phyloP scores from a whole-genome alignment of 2,888 invertebrate species.

The Lissocephala sabroskyi region DNA sequence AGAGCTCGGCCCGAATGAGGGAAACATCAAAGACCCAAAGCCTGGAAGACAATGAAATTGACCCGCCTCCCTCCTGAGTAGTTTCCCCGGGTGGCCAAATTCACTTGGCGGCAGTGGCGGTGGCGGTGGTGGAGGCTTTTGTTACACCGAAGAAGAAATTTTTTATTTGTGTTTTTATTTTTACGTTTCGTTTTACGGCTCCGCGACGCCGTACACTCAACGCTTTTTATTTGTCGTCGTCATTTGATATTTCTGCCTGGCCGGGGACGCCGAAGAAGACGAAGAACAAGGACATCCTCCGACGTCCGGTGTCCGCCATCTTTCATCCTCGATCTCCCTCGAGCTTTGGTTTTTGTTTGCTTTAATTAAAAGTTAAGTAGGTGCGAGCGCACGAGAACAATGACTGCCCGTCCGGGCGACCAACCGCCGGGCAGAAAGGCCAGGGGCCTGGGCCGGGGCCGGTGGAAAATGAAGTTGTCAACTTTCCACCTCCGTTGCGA shows the following conservation, averaged over 20 bases:
- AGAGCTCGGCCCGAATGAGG: no score
- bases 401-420: slow-evolving; percentile 22
- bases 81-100: no score
- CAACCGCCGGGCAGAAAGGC: background rate
- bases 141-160: slow-evolving; percentile 51
- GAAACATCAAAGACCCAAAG: slow-evolving; percentile 52
- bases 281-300: no score
- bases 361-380: slow-evolving; percentile 64
- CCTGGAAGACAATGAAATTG: slow-evolving; percentile 49
- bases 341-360: slow-evolving; percentile 52
- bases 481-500: slow-evolving; percentile 37
- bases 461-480: slow-evolving; percentile 60
- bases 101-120: no score
- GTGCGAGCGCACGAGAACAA: slow-evolving; percentile 58
- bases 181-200: slow-evolving; percentile 60
- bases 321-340: background rate
- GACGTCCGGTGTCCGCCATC: no score
- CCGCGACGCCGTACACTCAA: slow-evolving; percentile 13
- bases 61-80: no score
- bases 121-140: no score
- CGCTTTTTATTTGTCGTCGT: slow-evolving; percentile 52
- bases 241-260: slow-evolving; percentile 49
- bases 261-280: no score
- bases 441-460: slow-evolving; percentile 13
- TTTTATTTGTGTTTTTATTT: slow-evolving; percentile 62